Evolutionary conservation across 2,888 invertebrate genomes (phyloP).

Genomic region (Aelia acuminata): DNA sequence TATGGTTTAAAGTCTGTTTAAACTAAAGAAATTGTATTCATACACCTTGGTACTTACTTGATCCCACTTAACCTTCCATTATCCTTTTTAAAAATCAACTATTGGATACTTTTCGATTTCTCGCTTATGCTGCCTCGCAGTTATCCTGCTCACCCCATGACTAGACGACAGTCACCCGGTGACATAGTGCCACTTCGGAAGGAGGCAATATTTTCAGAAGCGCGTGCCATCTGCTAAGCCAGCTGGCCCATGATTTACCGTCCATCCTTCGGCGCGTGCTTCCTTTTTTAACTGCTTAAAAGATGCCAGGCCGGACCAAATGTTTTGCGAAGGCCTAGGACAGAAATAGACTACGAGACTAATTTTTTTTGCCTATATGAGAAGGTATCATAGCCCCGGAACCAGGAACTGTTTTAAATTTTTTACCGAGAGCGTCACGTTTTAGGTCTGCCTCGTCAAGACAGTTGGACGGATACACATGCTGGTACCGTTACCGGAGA

Average conservation of each 20-base stretch:
- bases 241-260: slow-evolving; percentile 35
- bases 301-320: slow-evolving; percentile 14
- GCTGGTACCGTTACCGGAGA: neutral
- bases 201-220: neutral
- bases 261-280: neutral
- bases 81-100: too few relatives aligned
- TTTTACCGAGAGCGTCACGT: neutral
- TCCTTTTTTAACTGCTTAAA: slow-evolving; percentile 17
- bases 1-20: too few relatives aligned
- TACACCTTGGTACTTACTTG: too few relatives aligned
- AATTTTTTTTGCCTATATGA: neutral
- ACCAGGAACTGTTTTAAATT: slow-evolving; percentile 1
- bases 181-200: neutral
- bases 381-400: neutral
- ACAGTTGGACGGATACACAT: slow-evolving; percentile 6
- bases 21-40: too few relatives aligned
- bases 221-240: slow-evolving; percentile 17
- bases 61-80: too few relatives aligned
- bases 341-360: neutral
- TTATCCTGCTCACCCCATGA: neutral
- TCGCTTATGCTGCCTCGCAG: too few relatives aligned
- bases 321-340: slow-evolving; percentile 3
- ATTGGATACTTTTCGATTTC: too few relatives aligned
- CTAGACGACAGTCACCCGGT: neutral
- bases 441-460: neutral